phyloP scores from a whole-genome alignment of 37 sponge, comb jelly and placozoan species.

The Cladorhizidae sp. region DNA sequence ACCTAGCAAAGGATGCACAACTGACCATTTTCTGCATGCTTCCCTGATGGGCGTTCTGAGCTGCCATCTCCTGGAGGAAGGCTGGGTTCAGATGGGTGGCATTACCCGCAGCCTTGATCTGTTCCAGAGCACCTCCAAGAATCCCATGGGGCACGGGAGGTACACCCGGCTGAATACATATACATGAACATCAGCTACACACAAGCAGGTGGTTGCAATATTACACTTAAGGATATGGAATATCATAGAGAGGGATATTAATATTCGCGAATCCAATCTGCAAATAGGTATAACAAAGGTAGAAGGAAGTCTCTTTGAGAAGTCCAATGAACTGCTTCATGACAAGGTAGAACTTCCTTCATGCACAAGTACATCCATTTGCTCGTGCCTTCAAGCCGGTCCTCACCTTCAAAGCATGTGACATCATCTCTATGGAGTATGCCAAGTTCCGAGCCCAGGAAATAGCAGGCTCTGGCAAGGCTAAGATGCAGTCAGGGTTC shows the following conservation, averaged over 20 bases:
- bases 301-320: no score
- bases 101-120: conserved; percentile 14
- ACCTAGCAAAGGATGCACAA: no score
- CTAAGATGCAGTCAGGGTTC: conserved; percentile 98
- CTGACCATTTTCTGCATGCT: conserved; percentile 21
- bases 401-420: conserved; percentile 91
- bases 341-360: conserved; percentile 65
- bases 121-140: conserved; percentile 16
- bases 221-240: no score
- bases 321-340: conserved; percentile 89
- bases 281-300: no score
- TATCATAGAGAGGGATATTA: no score
- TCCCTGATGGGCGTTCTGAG: conserved; percentile 9
- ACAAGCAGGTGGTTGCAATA: no score
- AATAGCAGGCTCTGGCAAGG: conserved; percentile 69
- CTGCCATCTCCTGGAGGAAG: conserved; percentile 77
- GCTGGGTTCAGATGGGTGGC: conserved; percentile 95
- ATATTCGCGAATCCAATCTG: no score
- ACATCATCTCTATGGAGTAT: conserved; percentile 94
- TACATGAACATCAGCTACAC: no score
- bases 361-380: conserved; percentile 95
- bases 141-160: neutral
- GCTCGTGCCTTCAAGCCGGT: conserved; percentile 85
- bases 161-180: conserved; percentile 8
- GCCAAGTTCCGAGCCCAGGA: conserved; percentile 93